Base-by-base conservation (phyloP, 2,113 vertebrate species). In the Salvelinus sp. region DNA sequence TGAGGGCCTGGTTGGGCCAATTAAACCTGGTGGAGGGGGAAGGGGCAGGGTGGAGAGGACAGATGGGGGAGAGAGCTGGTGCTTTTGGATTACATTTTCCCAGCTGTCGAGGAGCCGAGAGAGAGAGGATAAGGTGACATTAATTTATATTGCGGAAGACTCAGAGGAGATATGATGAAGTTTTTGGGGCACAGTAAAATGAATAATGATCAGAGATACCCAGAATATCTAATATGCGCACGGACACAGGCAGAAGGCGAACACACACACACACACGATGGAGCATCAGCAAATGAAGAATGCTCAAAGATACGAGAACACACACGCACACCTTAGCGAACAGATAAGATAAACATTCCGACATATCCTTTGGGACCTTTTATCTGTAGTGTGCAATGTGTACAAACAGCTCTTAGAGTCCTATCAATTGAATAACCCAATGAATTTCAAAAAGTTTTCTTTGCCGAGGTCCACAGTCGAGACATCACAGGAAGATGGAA, bases 1-100 rank as follows among this genome's bases (percentile, higher is more conserved):
- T 88, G 76, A 89, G 76, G 60, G 38, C 14, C 28, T 60, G 79
- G 75, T 44, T 78, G 67, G 20, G 66, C 1, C 80, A 90, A 90
- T 88, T 87, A 89, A 71, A 66, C 63, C 18, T 30, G 73, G 38
- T 44, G 38, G 9, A 2, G 9, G 38, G 2, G 38, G 38, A 44
- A 44, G 38, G 38, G 38, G 38, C 78, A 87, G 70, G 63, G 75
- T 18, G 16, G 74, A 60, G n/a, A 23, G 63, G 74, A 71, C 73
- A 77, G 75, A 83, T 74, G 74, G 81, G 44, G 75, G 73, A 57
- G 72, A 25, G 72, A 0, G 44, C 20, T 28, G 4, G 23, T 76
- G 65, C 47, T 75, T 71, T 76, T 68, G 62, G 25, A 80, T 79
- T 76, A 13, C 14, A 75, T 83, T 63, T 54, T 73, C 60, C 67